Base-by-base conservation (phyloP, 2,797 vertebrate genomes). In the Chelmon rostratus region DNA sequence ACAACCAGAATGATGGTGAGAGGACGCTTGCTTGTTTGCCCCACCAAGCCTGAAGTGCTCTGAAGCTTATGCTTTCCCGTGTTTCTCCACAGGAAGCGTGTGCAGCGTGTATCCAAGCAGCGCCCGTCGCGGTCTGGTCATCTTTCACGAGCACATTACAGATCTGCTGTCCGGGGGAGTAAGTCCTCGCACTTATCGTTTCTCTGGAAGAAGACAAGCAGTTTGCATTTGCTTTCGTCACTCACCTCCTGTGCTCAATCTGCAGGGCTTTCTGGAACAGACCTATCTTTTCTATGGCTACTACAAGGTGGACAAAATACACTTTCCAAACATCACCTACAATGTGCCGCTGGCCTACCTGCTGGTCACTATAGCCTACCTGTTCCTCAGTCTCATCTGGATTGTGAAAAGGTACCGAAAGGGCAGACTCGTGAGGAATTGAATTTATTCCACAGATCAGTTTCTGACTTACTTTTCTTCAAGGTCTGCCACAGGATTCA, bases 231-330 rank as follows among this genome's bases (percentile, higher is more conserved):
- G 9, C 16, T 64, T 66, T 50, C 63, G 8, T 47, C 13, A 23
- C 35, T 79, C 21, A 66, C 9, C 42, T 23, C n/a, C 74, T 87
- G 33, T 80, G 6, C 19, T 63, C 68, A 15, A 61, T 65, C 53
- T 59, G 11, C 92, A 99, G 98, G 98, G 98, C 18, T 97, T 99
- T 78, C 94, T 99, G 88, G 97, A 99, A 84, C 90, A 94, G 76
- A 99, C 98, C 3, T 96, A 93, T 82, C 95, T 99, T 28, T 99
- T 99, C 90, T 99, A 99, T 37, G 98, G 98, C 70, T 97, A 96
- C 91, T 99, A 99, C 85, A 94, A 91, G 52, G 85, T 94, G 74
- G 94, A 97, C 33, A 79, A 86, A 40, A 90, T 96, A 8, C 76
- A 90, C 68, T 93, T 96, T 61, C 65, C 93, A 58, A 40, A 66